Evolutionary conservation across 2,113 vertebrate species (phyloP), one percentile per base, ranked within the genome.

Genomic region (Synchiropus splendidus): DNA sequence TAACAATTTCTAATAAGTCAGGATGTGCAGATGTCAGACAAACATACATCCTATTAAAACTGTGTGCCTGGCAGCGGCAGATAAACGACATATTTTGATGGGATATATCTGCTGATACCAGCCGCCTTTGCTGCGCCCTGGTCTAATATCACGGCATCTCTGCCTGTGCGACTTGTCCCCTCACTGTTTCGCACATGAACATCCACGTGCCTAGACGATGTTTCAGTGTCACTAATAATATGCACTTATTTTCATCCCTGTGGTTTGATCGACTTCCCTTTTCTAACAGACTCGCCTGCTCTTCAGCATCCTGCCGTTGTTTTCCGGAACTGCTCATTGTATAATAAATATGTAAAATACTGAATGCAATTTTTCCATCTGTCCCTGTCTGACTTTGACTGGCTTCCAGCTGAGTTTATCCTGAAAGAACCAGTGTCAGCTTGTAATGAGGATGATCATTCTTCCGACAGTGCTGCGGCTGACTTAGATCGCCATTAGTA

Each of bases 381-480:
- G 54, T 64, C 44, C 31, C 48, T 57, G 15, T 64, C 27, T 59
- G 43, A 66, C 54, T 60, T 42, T 48, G 45, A 50, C 48, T 42
- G 44, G 37, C 54, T 42, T 49, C 45, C 50, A 51, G 39, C 68
- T 56, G 37, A 33, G 14, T 18, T 48, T 42, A 52, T 65, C 49
- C 46, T 35, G 63, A 48, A 64, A 52, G 13, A 12, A n/a, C 8
- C 33, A 33, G 27, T 45, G 50, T n/a, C 30, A 11, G 64, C 61
- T 55, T 39, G 31, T 53, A 75, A 64, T 18, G 21, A 16, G 31
- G 3, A 9, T 14, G 32, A 10, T 34, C 12, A 12, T 18, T 43
- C 16, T 32, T 12, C 30, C n/a, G 42, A 12, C 18, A 32, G 31
- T 32, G 17, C 16, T 32, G 4, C 11, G 30, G 6, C 16, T 44